phyloP scores from a whole-genome alignment of 1,140 invertebrate species.

The Vanessa tameamea region DNA sequence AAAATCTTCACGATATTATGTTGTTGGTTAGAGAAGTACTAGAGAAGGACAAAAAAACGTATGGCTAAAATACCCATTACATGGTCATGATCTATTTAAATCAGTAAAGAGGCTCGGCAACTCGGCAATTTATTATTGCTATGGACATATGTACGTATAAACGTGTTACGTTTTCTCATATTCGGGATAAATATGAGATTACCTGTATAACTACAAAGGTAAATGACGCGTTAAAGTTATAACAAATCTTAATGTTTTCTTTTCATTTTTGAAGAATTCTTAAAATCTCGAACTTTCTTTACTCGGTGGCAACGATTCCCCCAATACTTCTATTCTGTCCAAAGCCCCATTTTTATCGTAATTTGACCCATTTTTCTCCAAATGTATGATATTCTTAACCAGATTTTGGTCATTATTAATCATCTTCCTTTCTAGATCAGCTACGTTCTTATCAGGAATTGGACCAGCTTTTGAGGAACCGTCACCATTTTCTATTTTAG shows the following conservation, averaged over 20 bases:
- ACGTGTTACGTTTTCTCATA: too few species aligned
- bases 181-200: too few species aligned
- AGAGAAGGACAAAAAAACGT: too few species aligned
- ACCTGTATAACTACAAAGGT: too few species aligned
- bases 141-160: too few species aligned
- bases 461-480: background rate
- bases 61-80: too few species aligned
- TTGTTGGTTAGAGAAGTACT: too few species aligned
- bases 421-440: constrained; percentile 12
- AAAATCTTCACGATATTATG: too few species aligned
- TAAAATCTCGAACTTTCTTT: constrained; percentile 20
- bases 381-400: background rate
- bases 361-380: constrained; percentile 17
- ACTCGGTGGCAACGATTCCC: background rate
- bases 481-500: constrained; percentile 1
- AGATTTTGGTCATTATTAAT: constrained; percentile 5
- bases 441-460: constrained; percentile 1
- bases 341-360: background rate
- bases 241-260: background rate
- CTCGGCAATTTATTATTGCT: too few species aligned
- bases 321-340: background rate
- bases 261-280: background rate
- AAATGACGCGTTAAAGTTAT: background rate
- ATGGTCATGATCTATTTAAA: too few species aligned
- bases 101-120: too few species aligned